These are phyloP conservation scores for Kryptolebias marmoratus DNA, from an alignment of 2,113 vertebrate genomes.

Conservation along the genomic window DNA sequence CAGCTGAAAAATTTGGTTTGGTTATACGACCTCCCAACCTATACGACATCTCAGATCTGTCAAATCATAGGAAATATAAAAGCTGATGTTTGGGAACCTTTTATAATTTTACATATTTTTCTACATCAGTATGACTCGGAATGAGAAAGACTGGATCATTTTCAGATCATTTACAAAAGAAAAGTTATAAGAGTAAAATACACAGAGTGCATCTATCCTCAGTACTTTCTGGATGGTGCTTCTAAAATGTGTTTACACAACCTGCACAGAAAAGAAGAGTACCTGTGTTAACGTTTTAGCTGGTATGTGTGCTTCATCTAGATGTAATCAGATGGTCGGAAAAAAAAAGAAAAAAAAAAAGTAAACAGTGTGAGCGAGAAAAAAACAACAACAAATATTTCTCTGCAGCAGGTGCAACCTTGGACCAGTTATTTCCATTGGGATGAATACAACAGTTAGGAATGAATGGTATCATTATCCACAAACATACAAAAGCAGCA, in stretches of 20 bases:
- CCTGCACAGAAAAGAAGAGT: slow-evolving; percentile 31
- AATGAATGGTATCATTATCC: slow-evolving; percentile 57
- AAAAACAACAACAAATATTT: slow-evolving; percentile 51
- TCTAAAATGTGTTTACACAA: slow-evolving; percentile 40
- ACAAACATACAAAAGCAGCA: slow-evolving; percentile 39
- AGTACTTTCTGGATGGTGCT: not conserved
- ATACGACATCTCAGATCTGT: too few relatives aligned
- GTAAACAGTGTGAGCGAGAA: slow-evolving; percentile 21
- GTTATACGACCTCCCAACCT: too few relatives aligned
- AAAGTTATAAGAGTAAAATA: too few relatives aligned
- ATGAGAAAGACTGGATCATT: too few relatives aligned
- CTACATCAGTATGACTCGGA: too few relatives aligned
- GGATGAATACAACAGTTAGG: slow-evolving; percentile 41
- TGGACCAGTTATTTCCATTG: slow-evolving; percentile 62
- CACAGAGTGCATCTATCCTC: too few relatives aligned
- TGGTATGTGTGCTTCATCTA: slow-evolving; percentile 50
- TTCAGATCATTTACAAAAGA: too few relatives aligned
- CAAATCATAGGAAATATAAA: too few relatives aligned
- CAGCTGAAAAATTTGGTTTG: too few relatives aligned
- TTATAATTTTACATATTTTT: too few relatives aligned
- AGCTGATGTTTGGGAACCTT: too few relatives aligned
- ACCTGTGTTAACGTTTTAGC: slow-evolving; percentile 13
- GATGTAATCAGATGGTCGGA: slow-evolving; percentile 50
- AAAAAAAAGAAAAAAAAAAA: slow-evolving; percentile 41
- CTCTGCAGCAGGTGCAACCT: slow-evolving; percentile 71